A percentile compares a stretch with the other conserved stretches of the same genome.
phyloP scores from a whole-genome alignment of 2,888 invertebrate species.

The Tetheella fluctuosa region DNA sequence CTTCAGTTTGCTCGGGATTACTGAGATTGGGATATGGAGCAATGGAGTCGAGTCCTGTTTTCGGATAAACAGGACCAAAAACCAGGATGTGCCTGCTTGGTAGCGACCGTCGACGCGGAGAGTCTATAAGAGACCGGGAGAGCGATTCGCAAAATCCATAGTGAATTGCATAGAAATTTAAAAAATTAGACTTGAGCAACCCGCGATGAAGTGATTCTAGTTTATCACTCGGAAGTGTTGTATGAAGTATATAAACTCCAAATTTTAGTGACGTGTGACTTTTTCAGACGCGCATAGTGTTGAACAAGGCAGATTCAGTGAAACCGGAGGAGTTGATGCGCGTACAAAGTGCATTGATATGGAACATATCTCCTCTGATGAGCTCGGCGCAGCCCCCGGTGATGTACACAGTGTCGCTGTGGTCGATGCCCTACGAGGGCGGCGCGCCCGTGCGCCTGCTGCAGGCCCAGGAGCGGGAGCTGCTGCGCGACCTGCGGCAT shows the following conservation, averaged over 20 bases:
- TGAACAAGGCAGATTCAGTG: constrained; percentile 97
- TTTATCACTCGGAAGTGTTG: too few relatives aligned
- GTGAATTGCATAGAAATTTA: too few relatives aligned
- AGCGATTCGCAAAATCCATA: too few relatives aligned
- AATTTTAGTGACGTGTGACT: not conserved
- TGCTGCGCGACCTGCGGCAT: constrained; percentile 92
- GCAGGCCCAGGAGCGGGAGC: constrained; percentile 94
- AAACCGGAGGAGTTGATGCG: constrained; percentile 96
- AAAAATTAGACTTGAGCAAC: too few relatives aligned
- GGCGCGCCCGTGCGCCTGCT: constrained; percentile 92
- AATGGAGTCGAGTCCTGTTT: too few relatives aligned
- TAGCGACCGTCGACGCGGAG: too few relatives aligned
- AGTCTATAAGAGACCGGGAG: too few relatives aligned
- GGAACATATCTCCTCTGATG: constrained; percentile 98
- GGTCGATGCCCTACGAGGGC: constrained; percentile 93
- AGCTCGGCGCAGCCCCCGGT: constrained; percentile 96
- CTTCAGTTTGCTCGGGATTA: too few relatives aligned
- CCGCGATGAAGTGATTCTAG: too few relatives aligned
- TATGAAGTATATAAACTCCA: not conserved
- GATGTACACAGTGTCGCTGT: constrained; percentile 95
- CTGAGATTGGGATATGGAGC: too few relatives aligned
- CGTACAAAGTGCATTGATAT: constrained; percentile 96
- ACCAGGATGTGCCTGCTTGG: too few relatives aligned
- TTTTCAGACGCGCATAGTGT: constrained; percentile 92
- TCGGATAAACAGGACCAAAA: too few relatives aligned